Evolutionary conservation across 2,113 vertebrate species (phyloP).

Genomic region (Setophaga coronata): DNA sequence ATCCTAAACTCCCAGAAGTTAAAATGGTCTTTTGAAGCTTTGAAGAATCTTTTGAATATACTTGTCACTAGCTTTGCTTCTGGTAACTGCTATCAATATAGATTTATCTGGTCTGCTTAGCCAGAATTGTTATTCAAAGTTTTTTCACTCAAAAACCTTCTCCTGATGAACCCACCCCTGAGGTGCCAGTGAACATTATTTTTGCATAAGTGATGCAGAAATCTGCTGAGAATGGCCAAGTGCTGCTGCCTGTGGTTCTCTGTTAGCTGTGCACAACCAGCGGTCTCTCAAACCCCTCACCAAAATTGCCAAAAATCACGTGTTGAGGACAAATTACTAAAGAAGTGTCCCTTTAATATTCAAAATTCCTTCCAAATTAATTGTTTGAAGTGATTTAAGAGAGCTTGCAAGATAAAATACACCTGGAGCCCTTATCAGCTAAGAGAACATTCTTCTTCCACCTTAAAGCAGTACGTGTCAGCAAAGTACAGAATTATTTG

Average conservation of each 20-base stretch:
- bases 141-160: neutral
- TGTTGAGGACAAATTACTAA: neutral
- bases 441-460: neutral
- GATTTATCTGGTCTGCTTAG: neutral
- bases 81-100: neutral
- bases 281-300: neutral
- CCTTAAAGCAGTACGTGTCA: neutral
- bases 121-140: neutral
- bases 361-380: neutral
- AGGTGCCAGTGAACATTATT: neutral
- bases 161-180: neutral
- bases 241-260: neutral
- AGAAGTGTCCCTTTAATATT: neutral
- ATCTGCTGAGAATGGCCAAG: neutral
- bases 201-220: neutral
- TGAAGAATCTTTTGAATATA: neutral
- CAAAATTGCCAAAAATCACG: neutral
- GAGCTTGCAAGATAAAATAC: neutral
- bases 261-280: neutral
- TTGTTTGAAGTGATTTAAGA: neutral
- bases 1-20: neutral
- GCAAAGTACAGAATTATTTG: neutral
- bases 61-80: neutral
- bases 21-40: neutral
- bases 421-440: neutral